Percentiles rank a stretch among this genome's conserved stretches.
Evolutionary conservation across 2,888 invertebrate genomes (phyloP).

Genomic region (Eristalis pertinax): DNA sequence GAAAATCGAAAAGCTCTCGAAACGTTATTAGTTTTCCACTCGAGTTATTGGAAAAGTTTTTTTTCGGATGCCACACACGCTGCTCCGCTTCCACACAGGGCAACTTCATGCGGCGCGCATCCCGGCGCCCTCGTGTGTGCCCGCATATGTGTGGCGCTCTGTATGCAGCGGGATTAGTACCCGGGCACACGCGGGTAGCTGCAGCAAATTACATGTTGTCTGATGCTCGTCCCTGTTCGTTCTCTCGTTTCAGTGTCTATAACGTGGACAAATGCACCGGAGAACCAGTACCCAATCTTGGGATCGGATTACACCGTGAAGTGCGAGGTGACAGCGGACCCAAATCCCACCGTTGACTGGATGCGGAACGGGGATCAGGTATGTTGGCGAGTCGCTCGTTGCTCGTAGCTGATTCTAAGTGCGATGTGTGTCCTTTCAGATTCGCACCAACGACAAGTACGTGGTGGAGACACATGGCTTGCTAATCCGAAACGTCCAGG

Average conservation of each 20-base stretch:
- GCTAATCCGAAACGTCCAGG: slow-evolving; percentile 88
- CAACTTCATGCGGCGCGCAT: slow-evolving; percentile 17
- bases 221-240: not conserved
- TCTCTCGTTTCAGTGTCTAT: slow-evolving; percentile 86
- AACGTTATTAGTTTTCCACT: slow-evolving; percentile 66
- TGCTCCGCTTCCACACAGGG: not conserved
- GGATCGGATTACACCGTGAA: slow-evolving; percentile 89
- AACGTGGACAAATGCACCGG: slow-evolving; percentile 92
- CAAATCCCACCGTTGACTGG: slow-evolving; percentile 93
- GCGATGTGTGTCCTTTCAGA: slow-evolving; percentile 78
- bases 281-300: slow-evolving; percentile 90
- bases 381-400: slow-evolving; percentile 75
- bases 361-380: slow-evolving; percentile 88
- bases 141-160: slow-evolving; percentile 31
- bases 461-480: slow-evolving; percentile 89
- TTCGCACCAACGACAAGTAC: slow-evolving; percentile 87
- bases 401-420: not conserved
- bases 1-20: slow-evolving; percentile 62
- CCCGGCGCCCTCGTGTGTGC: slow-evolving; percentile 20
- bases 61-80: not conserved
- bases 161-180: slow-evolving; percentile 7
- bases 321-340: slow-evolving; percentile 93
- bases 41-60: slow-evolving; percentile 68
- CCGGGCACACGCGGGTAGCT: not conserved
- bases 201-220: slow-evolving; percentile 34